A percentile compares a stretch with the other conserved stretches of the same genome.
phyloP scores from a whole-genome alignment of 2,113 vertebrate genomes.

The Cyanoderma ruficeps region DNA sequence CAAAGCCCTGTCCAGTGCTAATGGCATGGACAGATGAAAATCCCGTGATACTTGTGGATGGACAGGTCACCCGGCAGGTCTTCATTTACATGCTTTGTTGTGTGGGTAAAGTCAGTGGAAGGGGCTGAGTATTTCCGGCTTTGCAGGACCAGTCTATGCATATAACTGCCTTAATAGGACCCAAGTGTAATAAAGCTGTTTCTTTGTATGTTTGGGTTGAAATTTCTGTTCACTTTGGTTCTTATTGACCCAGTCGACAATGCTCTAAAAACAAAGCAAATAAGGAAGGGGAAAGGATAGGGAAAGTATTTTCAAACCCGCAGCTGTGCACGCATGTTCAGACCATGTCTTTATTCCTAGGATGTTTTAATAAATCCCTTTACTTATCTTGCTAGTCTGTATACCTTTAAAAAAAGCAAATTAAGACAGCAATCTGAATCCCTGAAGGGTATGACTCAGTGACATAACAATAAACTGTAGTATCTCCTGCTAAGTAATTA shows the following conservation, averaged over 20 bases:
- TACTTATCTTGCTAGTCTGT: background rate
- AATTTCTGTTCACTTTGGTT: background rate
- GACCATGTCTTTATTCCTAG: background rate
- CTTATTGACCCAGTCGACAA: background rate
- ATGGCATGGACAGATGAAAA: background rate
- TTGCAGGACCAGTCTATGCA: background rate
- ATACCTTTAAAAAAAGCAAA: slow-evolving; percentile 8
- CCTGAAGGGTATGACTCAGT: slow-evolving; percentile 31
- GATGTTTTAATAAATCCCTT: background rate
- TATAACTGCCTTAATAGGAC: background rate
- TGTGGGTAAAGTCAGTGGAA: rapidly evolving
- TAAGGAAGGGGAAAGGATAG: background rate
- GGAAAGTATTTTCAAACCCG: background rate
- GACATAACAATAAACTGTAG: slow-evolving; percentile 34
- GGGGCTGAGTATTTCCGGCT: rapidly evolving
- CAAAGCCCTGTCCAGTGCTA: background rate
- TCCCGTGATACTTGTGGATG: background rate
- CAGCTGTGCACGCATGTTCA: background rate
- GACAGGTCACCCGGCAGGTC: background rate
- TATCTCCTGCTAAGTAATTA: slow-evolving; percentile 48
- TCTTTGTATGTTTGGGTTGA: background rate
- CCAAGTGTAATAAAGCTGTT: background rate
- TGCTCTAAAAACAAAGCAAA: background rate
- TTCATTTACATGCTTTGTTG: background rate
- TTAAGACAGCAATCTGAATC: slow-evolving; percentile 8